Evolutionary conservation across 64 coral and sea anemone species (phyloP).

Genomic region (Porites lutea): DNA sequence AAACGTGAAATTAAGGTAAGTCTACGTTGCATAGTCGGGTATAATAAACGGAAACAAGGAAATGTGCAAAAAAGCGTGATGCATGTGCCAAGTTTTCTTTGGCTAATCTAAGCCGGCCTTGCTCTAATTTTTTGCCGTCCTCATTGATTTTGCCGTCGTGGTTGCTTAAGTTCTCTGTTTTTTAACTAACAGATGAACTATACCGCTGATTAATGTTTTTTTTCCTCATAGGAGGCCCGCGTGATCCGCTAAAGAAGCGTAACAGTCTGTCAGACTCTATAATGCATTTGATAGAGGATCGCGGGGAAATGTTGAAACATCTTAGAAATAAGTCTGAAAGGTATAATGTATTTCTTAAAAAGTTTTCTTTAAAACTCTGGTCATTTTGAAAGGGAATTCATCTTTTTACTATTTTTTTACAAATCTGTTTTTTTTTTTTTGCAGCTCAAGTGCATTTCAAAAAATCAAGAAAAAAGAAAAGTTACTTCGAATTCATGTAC

Average conservation of each 20-base stretch:
- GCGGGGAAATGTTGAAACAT: conserved; percentile 73
- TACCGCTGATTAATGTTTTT: not conserved
- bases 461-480: conserved; percentile 93
- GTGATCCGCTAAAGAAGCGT: conserved; percentile 87
- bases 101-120: too few relatives aligned
- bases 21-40: too few relatives aligned
- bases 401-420: not conserved
- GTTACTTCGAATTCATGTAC: conserved; percentile 58
- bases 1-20: too few relatives aligned
- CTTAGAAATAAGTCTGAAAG: conserved; percentile 82
- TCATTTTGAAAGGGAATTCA: too few relatives aligned
- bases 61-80: too few relatives aligned
- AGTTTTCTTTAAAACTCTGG: too few relatives aligned
- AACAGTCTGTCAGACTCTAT: conserved; percentile 94
- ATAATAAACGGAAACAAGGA: too few relatives aligned
- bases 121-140: too few relatives aligned
- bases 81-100: too few relatives aligned
- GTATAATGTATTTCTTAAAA: not conserved
- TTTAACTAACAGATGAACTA: not conserved
- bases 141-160: too few relatives aligned
- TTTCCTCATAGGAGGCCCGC: conserved; percentile 68
- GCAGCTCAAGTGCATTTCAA: conserved; percentile 68
- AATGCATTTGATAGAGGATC: conserved; percentile 94
- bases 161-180: too few relatives aligned
- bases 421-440: conserved; percentile 17